Evolutionary conservation across 2,797 vertebrate species (phyloP), one percentile per base, ranked within the genome.

Genomic region (Platyrinchus mystaceus): DNA sequence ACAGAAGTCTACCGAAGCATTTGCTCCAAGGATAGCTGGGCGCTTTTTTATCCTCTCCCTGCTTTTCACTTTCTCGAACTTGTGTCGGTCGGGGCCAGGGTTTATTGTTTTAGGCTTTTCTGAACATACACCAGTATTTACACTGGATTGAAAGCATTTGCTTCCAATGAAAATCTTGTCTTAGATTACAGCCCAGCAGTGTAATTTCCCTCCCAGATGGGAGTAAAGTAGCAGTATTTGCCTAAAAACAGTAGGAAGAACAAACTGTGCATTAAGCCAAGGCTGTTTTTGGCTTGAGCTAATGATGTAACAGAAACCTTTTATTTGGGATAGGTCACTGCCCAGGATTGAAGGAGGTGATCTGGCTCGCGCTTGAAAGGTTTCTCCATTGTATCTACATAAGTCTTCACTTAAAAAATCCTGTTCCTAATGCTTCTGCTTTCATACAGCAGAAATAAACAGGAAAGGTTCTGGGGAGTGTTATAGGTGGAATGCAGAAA

Each of bases 41-140:
- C 53, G 60, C 96, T 97, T 97, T 94, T 97, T 97, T 98, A 97
- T 96, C 97, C 97, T 95, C 92, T 96, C 92, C 95, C 98, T 96
- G 98, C 98, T 98, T 98, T 98, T 98, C 98, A 98, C 98, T 98
- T 98, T 98, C 98, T 97, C 98, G 94, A 89, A 95, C 98, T 99
- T 98, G 97, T 98, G 98, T 98, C 93, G 98, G 98, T 98, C 97
- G 90, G 98, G 98, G 98, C 98, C 98, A 96, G 93, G 97, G 99
- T 99, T 99, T 99, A 99, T 99, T 99, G 98, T 99, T 99, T 98
- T 99, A 99, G 99, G 99, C 99, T 99, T 99, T 99, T 98, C 98
- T 98, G 99, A 99, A 99, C 99, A 99, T 98, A 98, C 98, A 98
- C 98, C 98, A 98, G 98, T 99, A 99, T 99, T 99, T 99, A 99